Evolutionary conservation across 2,113 vertebrate genomes (phyloP), one percentile per base, ranked within the genome.

Genomic region (Octodon degus): DNA sequence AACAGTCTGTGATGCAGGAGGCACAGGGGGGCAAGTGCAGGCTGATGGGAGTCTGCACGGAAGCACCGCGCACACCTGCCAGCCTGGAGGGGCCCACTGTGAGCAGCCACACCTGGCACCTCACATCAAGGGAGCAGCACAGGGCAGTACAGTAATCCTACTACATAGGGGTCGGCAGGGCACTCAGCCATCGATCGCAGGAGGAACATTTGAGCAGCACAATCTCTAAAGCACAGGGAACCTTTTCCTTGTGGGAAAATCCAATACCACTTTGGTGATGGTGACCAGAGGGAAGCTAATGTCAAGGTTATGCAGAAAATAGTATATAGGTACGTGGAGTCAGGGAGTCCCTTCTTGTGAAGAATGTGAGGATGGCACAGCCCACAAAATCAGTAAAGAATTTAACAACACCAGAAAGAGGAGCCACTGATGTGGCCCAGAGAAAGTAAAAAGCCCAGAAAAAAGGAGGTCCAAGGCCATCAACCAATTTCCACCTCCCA

Each of bases 101-200:
- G 19, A 88, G 76, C 34, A 82, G 17, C 24, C 87, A 93, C 30
- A 91, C 55, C 19, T 67, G 89, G 9, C 0, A 14, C n/a, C 79
- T 97, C 97, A 94, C 89, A 50, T 65, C 70, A 72, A 96, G 10
- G 7, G 72, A 90, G 30, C 34, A 50, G 72, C 93, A 85, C 70
- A 76, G 62, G 10, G 97, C 89, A 3, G 96, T 86, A 25, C 95
- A 94, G 43, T 86, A 63, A 40, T 97, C 93, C 82, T 86, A 95
- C 11, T 94, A 89, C 92, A 79, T 93, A 53, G 83, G 53, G 0
- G 77, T 74, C 89, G 94, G 70, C 19, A 92, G 81, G 62, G 86
- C 43, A 24, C 92, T 97, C 96, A 13, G 87, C 88, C 53, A 96
- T 50, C 16, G 91, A 1, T 0, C 80, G 37, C 14, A 47, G 55